Conservation (phyloP, 1,140 invertebrate genomes). For the honey bee (Apis mellifera) region DNA sequence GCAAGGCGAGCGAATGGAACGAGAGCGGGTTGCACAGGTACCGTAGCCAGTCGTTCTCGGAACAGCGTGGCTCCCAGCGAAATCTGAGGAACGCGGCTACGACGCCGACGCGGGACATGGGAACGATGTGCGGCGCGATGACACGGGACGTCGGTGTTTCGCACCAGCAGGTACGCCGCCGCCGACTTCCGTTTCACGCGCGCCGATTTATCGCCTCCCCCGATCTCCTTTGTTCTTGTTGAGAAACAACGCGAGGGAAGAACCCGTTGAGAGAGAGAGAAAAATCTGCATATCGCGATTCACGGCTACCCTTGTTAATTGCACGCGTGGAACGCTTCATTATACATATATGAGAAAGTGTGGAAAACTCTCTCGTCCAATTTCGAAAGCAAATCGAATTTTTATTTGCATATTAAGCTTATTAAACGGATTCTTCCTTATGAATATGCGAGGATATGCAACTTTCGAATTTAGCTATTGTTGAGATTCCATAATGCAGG, state of each 20-base stretch:
- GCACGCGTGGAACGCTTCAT: not conserved
- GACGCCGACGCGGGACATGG: conserved; percentile 83
- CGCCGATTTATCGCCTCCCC: not conserved
- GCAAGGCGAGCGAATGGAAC: conserved; percentile 65
- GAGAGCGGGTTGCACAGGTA: conserved; percentile 73
- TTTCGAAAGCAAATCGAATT: not conserved
- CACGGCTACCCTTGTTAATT: conserved; percentile 20
- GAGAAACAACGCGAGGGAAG: conserved; percentile 17
- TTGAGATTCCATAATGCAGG: not conserved
- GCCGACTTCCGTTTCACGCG: conserved; percentile 14
- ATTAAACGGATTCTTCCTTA: not conserved
- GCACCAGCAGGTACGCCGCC: conserved; percentile 77
- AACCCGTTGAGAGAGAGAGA: conserved; percentile 3
- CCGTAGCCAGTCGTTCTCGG: conserved; percentile 78
- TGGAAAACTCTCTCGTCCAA: not conserved
- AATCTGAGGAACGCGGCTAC: conserved; percentile 63
- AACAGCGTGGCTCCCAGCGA: conserved; percentile 57
- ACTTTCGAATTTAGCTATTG: not conserved
- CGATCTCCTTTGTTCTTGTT: conserved; percentile 25
- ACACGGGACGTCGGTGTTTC: conserved; percentile 86
- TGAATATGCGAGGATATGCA: conserved; percentile 1
- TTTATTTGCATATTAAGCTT: not conserved
- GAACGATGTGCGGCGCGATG: conserved; percentile 85
- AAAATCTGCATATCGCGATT: conserved; percentile 19
- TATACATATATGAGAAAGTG: conserved; percentile 16